Evolutionary conservation across 2,113 vertebrate species (phyloP).

Genomic region (Actinemys pallida): DNA sequence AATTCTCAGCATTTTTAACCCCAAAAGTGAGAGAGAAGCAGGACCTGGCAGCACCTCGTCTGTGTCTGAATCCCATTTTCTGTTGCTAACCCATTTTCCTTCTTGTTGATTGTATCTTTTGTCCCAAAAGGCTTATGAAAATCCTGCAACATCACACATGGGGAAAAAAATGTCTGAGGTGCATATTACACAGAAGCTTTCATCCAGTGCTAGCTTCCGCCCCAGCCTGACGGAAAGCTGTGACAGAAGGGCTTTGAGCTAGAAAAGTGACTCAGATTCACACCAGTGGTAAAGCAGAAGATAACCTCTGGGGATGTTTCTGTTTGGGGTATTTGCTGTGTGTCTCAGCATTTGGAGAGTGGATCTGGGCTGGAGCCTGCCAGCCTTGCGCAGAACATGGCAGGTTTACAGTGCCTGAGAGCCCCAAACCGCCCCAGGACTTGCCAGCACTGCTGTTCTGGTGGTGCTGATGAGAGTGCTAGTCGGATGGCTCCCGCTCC

Average conservation of each 20-base stretch:
- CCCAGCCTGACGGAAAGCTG: accelerated
- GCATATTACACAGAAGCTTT: accelerated
- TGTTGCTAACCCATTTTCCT: not conserved
- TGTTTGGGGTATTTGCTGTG: not conserved
- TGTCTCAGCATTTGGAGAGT: not conserved
- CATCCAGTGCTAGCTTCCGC: accelerated
- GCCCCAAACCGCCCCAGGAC: too few relatives aligned
- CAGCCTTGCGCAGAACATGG: not conserved
- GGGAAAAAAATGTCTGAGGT: accelerated
- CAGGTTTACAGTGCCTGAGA: too few relatives aligned
- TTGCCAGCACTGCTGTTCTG: too few relatives aligned
- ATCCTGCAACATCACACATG: not conserved
- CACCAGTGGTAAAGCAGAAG: not conserved
- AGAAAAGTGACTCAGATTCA: not conserved
- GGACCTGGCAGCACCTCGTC: not conserved
- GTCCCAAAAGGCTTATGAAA: conserved; percentile 9
- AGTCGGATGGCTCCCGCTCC: not conserved
- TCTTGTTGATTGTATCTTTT: not conserved
- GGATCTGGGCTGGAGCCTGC: not conserved
- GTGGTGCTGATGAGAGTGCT: too few relatives aligned
- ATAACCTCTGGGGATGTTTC: not conserved
- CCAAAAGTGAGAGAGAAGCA: not conserved
- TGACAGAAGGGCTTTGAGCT: accelerated
- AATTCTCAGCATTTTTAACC: not conserved
- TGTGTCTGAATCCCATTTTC: not conserved